Evolutionary conservation across 2,888 invertebrate genomes (phyloP).

Genomic region (Beris chalybata): DNA sequence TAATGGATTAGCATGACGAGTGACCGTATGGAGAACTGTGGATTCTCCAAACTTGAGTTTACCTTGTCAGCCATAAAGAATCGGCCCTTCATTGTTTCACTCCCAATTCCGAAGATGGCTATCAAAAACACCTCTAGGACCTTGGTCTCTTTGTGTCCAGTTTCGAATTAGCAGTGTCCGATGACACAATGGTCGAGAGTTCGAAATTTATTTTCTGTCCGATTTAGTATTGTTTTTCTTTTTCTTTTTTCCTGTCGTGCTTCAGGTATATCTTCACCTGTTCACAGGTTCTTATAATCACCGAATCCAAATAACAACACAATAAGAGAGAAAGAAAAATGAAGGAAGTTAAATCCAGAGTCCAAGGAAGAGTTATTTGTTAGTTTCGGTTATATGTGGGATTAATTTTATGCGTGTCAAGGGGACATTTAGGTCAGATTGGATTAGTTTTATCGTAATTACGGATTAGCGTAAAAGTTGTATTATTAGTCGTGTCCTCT

Average conservation of each 20-base stretch:
- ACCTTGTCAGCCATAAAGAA: not conserved
- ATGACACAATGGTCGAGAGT: slow-evolving; percentile 17
- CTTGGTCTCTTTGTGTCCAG: slow-evolving; percentile 1
- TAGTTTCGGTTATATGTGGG: slow-evolving; percentile 4
- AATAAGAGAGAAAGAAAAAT: no score
- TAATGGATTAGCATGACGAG: slow-evolving; percentile 7
- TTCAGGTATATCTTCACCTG: no score
- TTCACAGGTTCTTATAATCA: no score
- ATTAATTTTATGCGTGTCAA: slow-evolving; percentile 40
- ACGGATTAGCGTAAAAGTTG: slow-evolving; percentile 22
- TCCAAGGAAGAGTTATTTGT: slow-evolving; percentile 25
- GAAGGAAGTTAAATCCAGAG: no score
- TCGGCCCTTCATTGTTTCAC: slow-evolving; percentile 15
- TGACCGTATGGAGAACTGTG: not conserved
- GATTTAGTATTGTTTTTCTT: not conserved
- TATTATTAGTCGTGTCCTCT: slow-evolving; percentile 2
- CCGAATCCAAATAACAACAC: no score
- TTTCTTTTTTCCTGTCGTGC: no score
- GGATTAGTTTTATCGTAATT: slow-evolving; percentile 38
- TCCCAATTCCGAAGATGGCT: not conserved
- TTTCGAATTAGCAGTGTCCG: slow-evolving; percentile 25
- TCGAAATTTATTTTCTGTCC: slow-evolving; percentile 19
- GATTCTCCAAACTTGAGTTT: not conserved
- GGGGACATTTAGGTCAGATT: slow-evolving; percentile 37
- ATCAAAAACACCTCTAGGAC: slow-evolving; percentile 21